Evolutionary conservation across 2,888 invertebrate species (phyloP).

Genomic region (Encarsia formosa): DNA sequence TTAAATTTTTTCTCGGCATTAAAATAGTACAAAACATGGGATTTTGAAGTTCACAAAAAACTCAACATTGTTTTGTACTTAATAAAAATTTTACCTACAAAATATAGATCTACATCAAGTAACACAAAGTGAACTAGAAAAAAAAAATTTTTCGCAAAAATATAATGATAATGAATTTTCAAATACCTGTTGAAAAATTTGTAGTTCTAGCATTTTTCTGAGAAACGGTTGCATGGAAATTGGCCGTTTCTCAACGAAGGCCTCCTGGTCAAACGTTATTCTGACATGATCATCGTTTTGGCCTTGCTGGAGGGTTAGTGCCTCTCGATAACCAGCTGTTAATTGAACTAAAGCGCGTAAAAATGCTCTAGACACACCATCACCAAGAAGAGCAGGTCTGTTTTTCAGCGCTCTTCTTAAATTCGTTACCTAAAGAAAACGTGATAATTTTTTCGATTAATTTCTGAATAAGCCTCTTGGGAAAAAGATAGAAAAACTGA

Average conservation of each 20-base stretch:
- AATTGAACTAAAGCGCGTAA: conserved; percentile 85
- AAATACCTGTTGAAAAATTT: conserved; percentile 86
- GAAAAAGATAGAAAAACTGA: too few relatives aligned
- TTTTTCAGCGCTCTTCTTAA: conserved; percentile 74
- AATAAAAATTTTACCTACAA: too few relatives aligned
- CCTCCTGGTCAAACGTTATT: conserved; percentile 81
- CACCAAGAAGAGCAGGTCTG: conserved; percentile 75
- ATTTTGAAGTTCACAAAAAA: too few relatives aligned
- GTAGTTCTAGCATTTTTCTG: conserved; percentile 83
- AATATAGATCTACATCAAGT: too few relatives aligned
- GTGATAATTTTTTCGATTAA: background rate
- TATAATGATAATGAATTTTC: too few relatives aligned
- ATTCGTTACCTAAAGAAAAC: conserved; percentile 60
- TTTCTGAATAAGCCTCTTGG: too few relatives aligned
- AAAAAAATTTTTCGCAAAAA: too few relatives aligned
- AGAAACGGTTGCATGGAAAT: conserved; percentile 83
- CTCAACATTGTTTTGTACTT: too few relatives aligned
- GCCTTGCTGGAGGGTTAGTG: conserved; percentile 70
- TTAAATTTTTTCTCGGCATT: too few relatives aligned
- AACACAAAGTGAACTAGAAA: too few relatives aligned
- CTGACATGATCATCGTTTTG: conserved; percentile 47
- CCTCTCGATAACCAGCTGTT: conserved; percentile 92
- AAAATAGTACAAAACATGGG: too few relatives aligned
- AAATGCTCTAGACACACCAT: conserved; percentile 90
- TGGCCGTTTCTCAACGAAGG: conserved; percentile 83